phyloP scores from a whole-genome alignment of 1,140 invertebrate genomes.

The Lerema accius region DNA sequence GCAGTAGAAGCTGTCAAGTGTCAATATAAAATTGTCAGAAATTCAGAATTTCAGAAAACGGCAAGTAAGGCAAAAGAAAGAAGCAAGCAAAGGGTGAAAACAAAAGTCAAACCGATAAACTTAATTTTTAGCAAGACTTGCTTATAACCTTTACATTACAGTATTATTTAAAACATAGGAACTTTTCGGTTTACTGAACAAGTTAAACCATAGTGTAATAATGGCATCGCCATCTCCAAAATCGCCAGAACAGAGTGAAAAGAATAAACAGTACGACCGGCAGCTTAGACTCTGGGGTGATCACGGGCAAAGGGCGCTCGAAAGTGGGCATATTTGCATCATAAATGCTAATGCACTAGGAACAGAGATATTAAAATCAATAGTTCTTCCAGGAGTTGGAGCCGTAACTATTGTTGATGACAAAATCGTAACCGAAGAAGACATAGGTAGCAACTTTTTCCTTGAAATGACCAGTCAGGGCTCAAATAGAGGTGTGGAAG shows the following conservation, averaged over 20 bases:
- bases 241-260: conserved; percentile 91
- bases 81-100: no score
- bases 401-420: conserved; percentile 98
- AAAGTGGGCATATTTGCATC: conserved; percentile 95
- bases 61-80: no score
- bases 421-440: conserved; percentile 92
- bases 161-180: no score
- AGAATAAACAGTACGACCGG: conserved; percentile 93
- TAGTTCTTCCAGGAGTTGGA: conserved; percentile 97
- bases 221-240: conserved; percentile 91
- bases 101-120: no score
- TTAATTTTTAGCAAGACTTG: no score
- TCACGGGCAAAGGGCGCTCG: conserved; percentile 95
- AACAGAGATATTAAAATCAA: conserved; percentile 97
- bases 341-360: conserved; percentile 97
- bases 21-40: no score
- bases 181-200: no score
- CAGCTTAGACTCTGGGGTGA: conserved; percentile 98
- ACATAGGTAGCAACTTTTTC: conserved; percentile 97
- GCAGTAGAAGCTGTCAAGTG: no score
- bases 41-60: no score
- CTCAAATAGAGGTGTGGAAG: conserved; percentile 91
- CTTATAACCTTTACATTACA: conserved; percentile 17
- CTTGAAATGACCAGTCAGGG: conserved; percentile 91
- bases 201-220: conserved; percentile 44